phyloP scores from a whole-genome alignment of 2,797 vertebrate species.

The Aldrovandia affinis region DNA sequence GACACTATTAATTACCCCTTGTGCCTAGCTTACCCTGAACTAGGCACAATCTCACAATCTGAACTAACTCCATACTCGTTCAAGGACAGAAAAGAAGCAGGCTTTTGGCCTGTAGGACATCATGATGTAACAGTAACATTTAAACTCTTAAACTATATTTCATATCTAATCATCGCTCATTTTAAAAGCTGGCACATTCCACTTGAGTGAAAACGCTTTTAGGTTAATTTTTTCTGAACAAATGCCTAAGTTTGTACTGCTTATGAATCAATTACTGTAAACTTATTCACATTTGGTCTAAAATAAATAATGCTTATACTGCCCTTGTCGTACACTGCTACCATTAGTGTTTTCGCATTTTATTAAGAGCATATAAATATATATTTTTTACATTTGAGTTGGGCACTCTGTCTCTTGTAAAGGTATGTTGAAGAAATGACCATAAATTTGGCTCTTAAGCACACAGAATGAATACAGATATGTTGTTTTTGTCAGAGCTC shows the following conservation, averaged over 20 bases:
- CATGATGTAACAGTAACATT: too few relatives aligned
- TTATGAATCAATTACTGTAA: not conserved
- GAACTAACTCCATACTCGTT: too few relatives aligned
- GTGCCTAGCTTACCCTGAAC: not conserved
- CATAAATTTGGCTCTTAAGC: not conserved
- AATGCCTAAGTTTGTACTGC: not conserved
- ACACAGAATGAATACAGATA: not conserved
- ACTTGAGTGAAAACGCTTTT: not conserved
- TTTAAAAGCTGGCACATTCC: not conserved
- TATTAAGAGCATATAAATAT: too few relatives aligned
- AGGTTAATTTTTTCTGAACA: not conserved
- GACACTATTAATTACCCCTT: not conserved
- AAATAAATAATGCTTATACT: not conserved
- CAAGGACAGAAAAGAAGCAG: too few relatives aligned
- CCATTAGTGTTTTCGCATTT: too few relatives aligned
- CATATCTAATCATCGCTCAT: not conserved
- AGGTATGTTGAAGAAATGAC: not conserved
- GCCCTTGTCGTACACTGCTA: not conserved
- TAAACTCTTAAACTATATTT: not conserved
- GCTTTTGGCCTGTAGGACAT: too few relatives aligned
- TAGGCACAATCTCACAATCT: too few relatives aligned
- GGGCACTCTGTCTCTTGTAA: too few relatives aligned
- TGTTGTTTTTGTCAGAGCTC: not conserved
- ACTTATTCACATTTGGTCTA: not conserved
- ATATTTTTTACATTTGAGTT: too few relatives aligned